Evolutionary conservation across 2,888 invertebrate genomes (phyloP).

Genomic region (Unio pictorum): DNA sequence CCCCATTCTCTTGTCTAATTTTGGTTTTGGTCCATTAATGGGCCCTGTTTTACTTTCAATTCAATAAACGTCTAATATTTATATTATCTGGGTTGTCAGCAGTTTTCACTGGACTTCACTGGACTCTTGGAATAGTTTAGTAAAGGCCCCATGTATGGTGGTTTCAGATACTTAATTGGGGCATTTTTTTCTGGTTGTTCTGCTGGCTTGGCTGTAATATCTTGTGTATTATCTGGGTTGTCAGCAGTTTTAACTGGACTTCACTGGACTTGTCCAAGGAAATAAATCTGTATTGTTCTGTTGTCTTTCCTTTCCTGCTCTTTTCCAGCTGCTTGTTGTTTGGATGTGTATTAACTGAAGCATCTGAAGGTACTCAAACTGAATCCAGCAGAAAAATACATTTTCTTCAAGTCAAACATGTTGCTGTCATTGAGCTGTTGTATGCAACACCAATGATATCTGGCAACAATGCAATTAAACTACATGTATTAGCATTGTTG

Average conservation of each 20-base stretch:
- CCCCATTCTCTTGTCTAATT: not conserved
- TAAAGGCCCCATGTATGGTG: no score
- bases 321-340: not conserved
- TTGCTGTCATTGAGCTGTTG: constrained; percentile 4
- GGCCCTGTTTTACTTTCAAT: constrained; percentile 7
- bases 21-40: not conserved
- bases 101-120: constrained; percentile 6
- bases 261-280: constrained; percentile 6
- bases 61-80: not conserved
- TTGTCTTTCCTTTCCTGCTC: constrained; percentile 17
- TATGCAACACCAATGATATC: constrained; percentile 4
- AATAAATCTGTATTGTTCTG: constrained; percentile 14
- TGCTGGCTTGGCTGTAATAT: no score
- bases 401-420: constrained; percentile 12
- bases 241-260: no score
- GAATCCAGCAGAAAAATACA: constrained; percentile 21
- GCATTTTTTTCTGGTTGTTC: no score
- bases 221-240: no score
- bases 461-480: constrained; percentile 12
- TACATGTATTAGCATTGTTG: constrained; percentile 1
- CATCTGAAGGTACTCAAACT: constrained; percentile 5
- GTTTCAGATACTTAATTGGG: no score
- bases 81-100: not conserved
- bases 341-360: constrained; percentile 4
- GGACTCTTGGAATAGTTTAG: not conserved